A percentile compares a stretch with the other conserved stretches of the same genome.
These are phyloP conservation scores for Bombus ignitus DNA, from an alignment of 1,140 invertebrate species.

Conservation along the genomic window DNA sequence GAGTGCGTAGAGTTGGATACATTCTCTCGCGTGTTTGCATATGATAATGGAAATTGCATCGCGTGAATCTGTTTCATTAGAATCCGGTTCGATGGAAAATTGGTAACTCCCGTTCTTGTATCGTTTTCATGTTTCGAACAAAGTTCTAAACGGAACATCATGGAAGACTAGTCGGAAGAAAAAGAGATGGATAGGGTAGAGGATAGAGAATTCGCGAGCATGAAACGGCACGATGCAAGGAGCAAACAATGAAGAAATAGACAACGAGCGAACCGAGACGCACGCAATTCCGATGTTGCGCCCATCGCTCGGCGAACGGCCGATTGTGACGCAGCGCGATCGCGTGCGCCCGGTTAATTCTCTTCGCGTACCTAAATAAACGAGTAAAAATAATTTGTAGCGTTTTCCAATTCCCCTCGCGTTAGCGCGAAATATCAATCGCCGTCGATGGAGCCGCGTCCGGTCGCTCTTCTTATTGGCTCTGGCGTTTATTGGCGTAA, in stretches of 20 bases:
- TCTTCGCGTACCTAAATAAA: conserved; percentile 22
- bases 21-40: conserved; percentile 7
- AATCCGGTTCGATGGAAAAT: not conserved
- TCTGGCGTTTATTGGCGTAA: not conserved
- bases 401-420: conserved; percentile 35
- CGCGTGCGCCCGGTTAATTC: conserved; percentile 63
- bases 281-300: conserved; percentile 67
- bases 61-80: not conserved
- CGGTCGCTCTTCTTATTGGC: not conserved
- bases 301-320: conserved; percentile 20
- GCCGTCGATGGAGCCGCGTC: conserved; percentile 12
- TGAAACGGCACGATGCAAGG: conserved; percentile 28
- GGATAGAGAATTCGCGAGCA: not conserved
- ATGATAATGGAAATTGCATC: conserved; percentile 18
- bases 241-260: conserved; percentile 61
- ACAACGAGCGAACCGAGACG: conserved; percentile 71
- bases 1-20: not conserved
- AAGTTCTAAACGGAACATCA: not conserved
- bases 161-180: not conserved
- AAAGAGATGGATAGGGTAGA: not conserved
- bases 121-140: conserved; percentile 1
- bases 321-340: conserved; percentile 54
- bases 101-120: not conserved
- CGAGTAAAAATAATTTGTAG: conserved; percentile 36
- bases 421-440: conserved; percentile 31